Conservation (phyloP, 2,113 vertebrate genomes). For the Chloropsis cyanopogon region DNA sequence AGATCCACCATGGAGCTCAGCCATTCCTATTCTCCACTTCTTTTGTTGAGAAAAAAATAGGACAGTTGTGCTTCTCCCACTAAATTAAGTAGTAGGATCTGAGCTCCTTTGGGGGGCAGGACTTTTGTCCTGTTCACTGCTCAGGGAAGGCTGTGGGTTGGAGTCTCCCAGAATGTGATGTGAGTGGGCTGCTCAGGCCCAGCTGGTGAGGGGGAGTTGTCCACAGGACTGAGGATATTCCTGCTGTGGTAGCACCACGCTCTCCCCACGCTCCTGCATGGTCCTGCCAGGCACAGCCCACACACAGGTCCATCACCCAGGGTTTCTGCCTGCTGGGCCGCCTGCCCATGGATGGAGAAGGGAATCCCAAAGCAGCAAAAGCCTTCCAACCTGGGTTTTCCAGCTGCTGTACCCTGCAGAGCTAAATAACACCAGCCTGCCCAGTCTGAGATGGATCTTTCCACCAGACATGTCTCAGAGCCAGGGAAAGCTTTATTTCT, state of each 20-base stretch:
- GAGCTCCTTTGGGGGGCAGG: neutral
- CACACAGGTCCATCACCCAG: accelerated
- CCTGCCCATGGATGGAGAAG: neutral
- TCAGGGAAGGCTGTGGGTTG: neutral
- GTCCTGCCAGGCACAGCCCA: neutral
- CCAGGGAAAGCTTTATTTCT: neutral
- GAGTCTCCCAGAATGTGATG: neutral
- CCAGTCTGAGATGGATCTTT: neutral
- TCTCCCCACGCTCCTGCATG: accelerated
- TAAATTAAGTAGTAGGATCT: neutral
- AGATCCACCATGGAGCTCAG: neutral
- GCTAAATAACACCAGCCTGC: neutral
- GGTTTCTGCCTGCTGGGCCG: neutral
- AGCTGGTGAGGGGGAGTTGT: accelerated
- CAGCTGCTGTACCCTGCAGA: neutral
- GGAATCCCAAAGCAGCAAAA: neutral
- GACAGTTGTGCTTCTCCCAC: neutral
- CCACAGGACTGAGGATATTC: neutral
- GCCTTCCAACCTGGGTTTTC: neutral
- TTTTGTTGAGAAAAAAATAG: neutral
- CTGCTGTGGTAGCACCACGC: accelerated
- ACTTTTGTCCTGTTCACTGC: neutral
- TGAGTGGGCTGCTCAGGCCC: neutral
- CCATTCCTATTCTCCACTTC: neutral
- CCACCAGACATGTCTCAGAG: neutral